Evolutionary conservation across 2,888 invertebrate species (phyloP), one percentile per base, ranked within the genome.

Genomic region (Chrysina gloriosa): DNA sequence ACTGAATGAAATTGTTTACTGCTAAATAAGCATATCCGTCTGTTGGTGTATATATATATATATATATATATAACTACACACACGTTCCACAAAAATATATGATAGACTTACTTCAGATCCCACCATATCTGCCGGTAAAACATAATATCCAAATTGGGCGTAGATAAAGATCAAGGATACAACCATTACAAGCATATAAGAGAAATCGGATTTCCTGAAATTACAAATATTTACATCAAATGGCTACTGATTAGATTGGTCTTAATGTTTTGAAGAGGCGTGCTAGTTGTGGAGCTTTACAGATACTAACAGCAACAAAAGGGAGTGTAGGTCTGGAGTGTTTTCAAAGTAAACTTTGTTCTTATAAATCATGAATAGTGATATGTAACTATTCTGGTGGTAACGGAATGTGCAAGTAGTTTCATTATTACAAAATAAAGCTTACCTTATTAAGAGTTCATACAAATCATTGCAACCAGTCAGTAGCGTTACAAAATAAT

Each of bases 101-200:
- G n/a, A n/a, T n/a, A 42, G 14, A 21, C 16, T 65, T 7, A 67
- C 66, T 36, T 67, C 48, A 7, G 50, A 25, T 16, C 48, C 61
- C 7, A 67, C 48, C 16, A 23, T 29, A 36, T 67, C 66, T 19
- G 66, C 58, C 4, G 66, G 66, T 25, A 67, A 21, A 9, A 50
- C 25, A 25, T 67, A 67, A 36, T 23, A 47, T 25, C 34, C 66
- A 48, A 67, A 67, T 25, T 67, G 66, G 4, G 36, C 48, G n/a
- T 47, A 58, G 31, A 61, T 27, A 11, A 47, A 29, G 5, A n/a
- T 27, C 11, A 61, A 7, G 2, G 47, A 31, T 21, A 39, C 4
- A 4, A 36, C 14, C 25, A 25, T 58, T 0, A 25, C 27, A 1
- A 23, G 3, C 39, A 14, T 25, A 6, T 39, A 42, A 9, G 58